Evolutionary conservation across 2,113 vertebrate genomes (phyloP).

Genomic region (Piliocolobus tephrosceles): DNA sequence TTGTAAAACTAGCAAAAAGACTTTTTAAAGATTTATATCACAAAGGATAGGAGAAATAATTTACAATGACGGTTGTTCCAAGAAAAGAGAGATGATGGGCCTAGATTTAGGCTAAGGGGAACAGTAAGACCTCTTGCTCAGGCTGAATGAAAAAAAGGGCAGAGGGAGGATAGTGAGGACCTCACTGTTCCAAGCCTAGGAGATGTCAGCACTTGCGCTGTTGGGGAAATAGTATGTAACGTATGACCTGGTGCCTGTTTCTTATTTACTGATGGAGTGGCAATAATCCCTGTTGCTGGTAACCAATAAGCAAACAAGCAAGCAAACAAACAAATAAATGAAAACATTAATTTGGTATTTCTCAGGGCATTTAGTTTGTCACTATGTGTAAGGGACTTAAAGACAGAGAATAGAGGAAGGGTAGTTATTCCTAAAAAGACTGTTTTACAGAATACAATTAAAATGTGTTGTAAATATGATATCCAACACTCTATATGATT

Average conservation of each 20-base stretch:
- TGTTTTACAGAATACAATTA: too few species aligned
- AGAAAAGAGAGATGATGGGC: neutral
- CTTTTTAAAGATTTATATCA: neutral
- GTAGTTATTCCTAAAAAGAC: neutral
- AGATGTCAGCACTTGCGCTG: neutral
- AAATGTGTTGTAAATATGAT: too few species aligned
- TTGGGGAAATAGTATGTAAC: neutral
- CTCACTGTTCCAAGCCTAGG: neutral
- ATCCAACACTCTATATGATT: too few species aligned
- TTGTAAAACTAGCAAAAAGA: neutral
- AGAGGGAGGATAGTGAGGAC: neutral
- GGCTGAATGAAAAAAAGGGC: neutral
- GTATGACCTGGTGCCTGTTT: neutral
- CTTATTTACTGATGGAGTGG: neutral
- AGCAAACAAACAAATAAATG: neutral
- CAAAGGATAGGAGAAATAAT: neutral
- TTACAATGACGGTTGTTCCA: neutral
- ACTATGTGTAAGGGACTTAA: neutral
- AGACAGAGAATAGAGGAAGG: neutral
- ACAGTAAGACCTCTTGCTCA: neutral
- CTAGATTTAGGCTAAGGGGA: neutral
- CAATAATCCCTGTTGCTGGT: neutral
- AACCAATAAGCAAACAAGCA: neutral
- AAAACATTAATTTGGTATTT: neutral
- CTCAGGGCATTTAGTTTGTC: neutral